Evolutionary conservation across 2,113 vertebrate species (phyloP).

Genomic region (Colius striatus): DNA sequence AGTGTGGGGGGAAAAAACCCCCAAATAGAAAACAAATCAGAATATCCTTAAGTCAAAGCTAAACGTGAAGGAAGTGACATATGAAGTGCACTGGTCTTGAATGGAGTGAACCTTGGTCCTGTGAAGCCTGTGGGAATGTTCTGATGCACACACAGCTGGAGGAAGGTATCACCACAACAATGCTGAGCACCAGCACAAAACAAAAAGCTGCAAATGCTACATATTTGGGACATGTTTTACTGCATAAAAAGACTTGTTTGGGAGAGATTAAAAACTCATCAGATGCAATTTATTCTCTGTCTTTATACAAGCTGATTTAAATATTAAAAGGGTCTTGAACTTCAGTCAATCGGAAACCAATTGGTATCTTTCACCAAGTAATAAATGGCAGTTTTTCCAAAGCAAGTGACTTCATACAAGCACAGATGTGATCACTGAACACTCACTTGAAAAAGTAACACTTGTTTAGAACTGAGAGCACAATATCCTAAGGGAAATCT

Average conservation of each 20-base stretch:
- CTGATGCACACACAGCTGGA: neutral
- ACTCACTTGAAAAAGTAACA: neutral
- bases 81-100: neutral
- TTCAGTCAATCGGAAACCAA: neutral
- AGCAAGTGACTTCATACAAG: neutral
- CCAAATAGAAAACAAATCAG: neutral
- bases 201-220: neutral
- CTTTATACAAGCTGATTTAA: neutral
- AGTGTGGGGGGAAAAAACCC: neutral
- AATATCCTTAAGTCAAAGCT: neutral
- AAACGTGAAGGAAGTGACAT: neutral
- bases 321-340: neutral
- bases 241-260: neutral
- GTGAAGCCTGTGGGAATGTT: neutral
- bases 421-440: accelerated
- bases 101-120: neutral
- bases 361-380: neutral
- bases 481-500: neutral
- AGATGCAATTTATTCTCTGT: neutral
- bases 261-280: neutral
- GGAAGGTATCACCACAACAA: neutral
- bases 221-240: neutral
- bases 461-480: neutral
- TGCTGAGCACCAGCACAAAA: neutral
- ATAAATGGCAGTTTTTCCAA: neutral